Evolutionary conservation across 2,888 invertebrate species (phyloP), one percentile per base, ranked within the genome.

Genomic region (Diploptera punctata): DNA sequence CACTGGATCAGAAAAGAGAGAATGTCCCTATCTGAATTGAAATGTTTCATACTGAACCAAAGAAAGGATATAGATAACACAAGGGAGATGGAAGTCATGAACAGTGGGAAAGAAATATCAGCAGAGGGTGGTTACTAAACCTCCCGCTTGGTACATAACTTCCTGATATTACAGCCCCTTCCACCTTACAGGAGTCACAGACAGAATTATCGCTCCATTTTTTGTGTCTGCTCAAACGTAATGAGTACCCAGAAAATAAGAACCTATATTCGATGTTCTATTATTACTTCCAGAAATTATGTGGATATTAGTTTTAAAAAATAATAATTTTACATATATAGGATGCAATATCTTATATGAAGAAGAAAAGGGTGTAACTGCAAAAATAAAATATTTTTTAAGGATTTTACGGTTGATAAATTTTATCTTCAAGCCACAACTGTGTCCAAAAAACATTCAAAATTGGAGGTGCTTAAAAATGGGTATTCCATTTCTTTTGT

Each of bases 201-300:
- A 57, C 57, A 57, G 57, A 57, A 57, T 57, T 57, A 57, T 57
- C 57, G n/a, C n/a, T n/a, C 57, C n/a, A 29, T 31, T 29, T 26
- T 57, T 57, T 57, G 29, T 29, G 26, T 57, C 29, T 57, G 29
- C 24, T 57, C 29, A 57, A 57, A 57, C 16, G 13, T 57, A 57
- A 57, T 57, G 57, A 57, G 57, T n/a, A 10, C 3, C n/a, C 57
- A 2, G 29, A n/a, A 57, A n/a, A 57, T 29, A 57, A 29, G 29
- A 1, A 7, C 57, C 9, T n/a, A 57, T 31, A 57, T 57, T n/a
- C 29, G 24, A 26, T 29, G 24, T 57, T 57, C 31, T 26, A 24
- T 26, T 57, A 3, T 1, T 29, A 29, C 57, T 57, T n/a, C n/a
- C n/a, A n/a, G n/a, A n/a, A n/a, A n/a, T n/a, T n/a, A n/a, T n/a